phyloP scores from a whole-genome alignment of 2,113 vertebrate species.

The Brachyistius frenatus region DNA sequence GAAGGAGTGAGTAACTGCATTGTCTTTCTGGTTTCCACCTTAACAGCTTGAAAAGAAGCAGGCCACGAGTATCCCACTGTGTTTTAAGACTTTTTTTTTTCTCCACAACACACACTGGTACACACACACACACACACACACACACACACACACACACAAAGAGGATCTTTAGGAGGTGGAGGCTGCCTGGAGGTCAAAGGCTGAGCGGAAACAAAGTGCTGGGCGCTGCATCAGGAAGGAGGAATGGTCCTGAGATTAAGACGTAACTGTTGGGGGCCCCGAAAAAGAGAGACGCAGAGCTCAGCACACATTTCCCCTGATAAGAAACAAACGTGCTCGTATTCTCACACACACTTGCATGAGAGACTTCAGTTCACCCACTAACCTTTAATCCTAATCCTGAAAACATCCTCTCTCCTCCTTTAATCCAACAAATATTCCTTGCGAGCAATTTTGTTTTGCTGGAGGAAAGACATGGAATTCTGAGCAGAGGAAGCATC shows the following conservation, averaged over 20 bases:
- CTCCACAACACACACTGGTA: not conserved
- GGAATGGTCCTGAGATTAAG: constrained; percentile 20
- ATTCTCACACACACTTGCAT: not conserved
- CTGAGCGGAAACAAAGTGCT: constrained; percentile 47
- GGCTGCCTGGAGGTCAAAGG: constrained; percentile 28
- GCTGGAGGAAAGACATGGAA: not conserved
- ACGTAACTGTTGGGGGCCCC: constrained; percentile 8
- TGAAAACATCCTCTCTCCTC: constrained; percentile 7
- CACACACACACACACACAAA: not conserved
- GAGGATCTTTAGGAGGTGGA: constrained; percentile 10
- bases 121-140: not conserved
- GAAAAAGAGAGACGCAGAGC: not conserved
- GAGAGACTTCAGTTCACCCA: not conserved
- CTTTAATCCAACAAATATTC: constrained; percentile 28
- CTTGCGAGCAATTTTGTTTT: not conserved
- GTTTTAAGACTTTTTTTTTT: not conserved
- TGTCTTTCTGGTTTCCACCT: not conserved
- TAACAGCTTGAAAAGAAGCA: not conserved
- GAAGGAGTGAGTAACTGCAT: not conserved
- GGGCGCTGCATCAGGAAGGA: constrained; percentile 11
- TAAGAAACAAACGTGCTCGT: not conserved
- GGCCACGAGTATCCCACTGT: not conserved
- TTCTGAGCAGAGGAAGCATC: not conserved
- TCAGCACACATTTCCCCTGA: constrained; percentile 25
- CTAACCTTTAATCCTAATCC: constrained; percentile 33